Conservation (phyloP, 1,140 invertebrate genomes). For the Laupala kohalensis region DNA sequence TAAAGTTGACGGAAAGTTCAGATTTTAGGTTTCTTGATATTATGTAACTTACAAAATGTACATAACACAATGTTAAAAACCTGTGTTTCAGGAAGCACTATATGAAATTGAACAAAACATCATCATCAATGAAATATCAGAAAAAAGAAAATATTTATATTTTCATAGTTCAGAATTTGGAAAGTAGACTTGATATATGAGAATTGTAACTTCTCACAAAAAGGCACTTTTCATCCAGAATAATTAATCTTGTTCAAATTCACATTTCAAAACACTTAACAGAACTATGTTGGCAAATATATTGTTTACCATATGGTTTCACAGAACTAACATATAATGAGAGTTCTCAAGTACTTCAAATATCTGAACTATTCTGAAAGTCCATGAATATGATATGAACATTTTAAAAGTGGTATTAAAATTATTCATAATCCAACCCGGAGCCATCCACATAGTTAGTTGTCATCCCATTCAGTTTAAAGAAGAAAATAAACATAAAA, state of each 20-base stretch:
- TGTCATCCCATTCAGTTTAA: not conserved
- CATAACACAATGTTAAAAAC: not conserved
- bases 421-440: no score
- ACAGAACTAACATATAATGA: not conserved
- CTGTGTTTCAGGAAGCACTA: not conserved
- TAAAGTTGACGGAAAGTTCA: not conserved
- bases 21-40: not conserved
- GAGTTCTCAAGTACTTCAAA: not conserved
- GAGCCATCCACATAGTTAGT: not conserved
- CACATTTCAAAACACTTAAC: no score
- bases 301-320: not conserved
- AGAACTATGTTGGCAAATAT: no score
- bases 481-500: not conserved
- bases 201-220: no score
- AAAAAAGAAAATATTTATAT: not conserved
- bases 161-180: no score
- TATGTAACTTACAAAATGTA: not conserved
- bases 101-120: not conserved
- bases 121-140: not conserved
- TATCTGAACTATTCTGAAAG: not conserved
- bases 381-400: not conserved
- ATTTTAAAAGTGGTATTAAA: not conserved
- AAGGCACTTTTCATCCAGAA: no score
- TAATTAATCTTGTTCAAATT: no score
- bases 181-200: no score